Base-by-base conservation (phyloP, 2,797 vertebrate species). In the Malurus splendens region DNA sequence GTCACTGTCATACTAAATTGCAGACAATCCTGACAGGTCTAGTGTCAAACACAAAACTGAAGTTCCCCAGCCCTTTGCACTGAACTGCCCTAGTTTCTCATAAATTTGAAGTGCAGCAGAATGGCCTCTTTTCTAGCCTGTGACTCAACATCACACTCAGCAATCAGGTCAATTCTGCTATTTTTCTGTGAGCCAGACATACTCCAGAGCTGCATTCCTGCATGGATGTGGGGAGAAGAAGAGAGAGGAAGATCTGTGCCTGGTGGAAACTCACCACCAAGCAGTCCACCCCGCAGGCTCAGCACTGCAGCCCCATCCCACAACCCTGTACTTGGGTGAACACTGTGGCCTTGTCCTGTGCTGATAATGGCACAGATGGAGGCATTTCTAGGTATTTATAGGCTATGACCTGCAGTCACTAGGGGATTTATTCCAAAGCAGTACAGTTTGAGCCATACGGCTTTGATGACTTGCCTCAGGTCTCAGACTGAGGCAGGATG, bases 161-260 rank as follows among this genome's bases (percentile, higher is more conserved):
- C 57, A 79, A 82, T 25, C 47, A 77, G 50, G 81, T 73, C 84
- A 61, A 30, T 50, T 52, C 72, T 74, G 22, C 17, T 16, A 33
- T 65, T 55, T 47, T 28, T 7, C 52, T 51, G 33, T 4, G 27
- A 74, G 33, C 18, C 57, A 74, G 57, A 52, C 9, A 1, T 15
- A 44, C 10, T 18, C 22, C 9, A 30, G 38, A 57, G 54, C 1
- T 7, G 38, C 55, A 90, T 20, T 10, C 23, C 15, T 28, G 4
- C 12, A 11, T 1, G 6, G n/a, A 11, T 41, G 7, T 2, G 0
- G 22, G 41, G 20, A 56, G 3, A 2, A 12, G 19, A 65, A 25
- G 25, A 61, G 24, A 62, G 15, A 33, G 8, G 30, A 39, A 61
- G 32, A 48, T 18, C 24, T 23, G 14, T 51, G 27, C 44, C 36